Base-by-base conservation (phyloP, 2,888 invertebrate species). In the Diabrotica balteata region DNA sequence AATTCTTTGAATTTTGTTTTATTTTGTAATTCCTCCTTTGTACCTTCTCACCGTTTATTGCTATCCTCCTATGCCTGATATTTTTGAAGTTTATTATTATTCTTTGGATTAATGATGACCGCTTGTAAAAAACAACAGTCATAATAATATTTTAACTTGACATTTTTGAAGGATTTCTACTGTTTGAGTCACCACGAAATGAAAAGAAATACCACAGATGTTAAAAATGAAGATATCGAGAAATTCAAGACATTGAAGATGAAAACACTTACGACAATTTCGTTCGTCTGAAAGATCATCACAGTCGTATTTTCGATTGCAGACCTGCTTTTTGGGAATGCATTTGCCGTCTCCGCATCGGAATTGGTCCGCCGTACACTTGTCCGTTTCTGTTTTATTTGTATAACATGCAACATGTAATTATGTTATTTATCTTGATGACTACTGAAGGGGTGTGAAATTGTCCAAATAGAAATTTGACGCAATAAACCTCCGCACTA, bases 351-450 rank as follows among this genome's bases (percentile, higher is more conserved):
- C 80, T 72, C 80, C 84, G 86, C 93, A 93, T 76, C 87, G 87
- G 86, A 92, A 93, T 84, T 93, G 87, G 73, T 88, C 87, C 70
- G 87, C 86, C 79, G 84, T 86, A 85, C 92, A 92, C 59, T 57
- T 63, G 17, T 60, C 69, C 68, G 67, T 17, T 17, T 17, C 62
- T 63, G 51, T 69, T 57, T 63, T 66, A 32, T 57, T 51, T 68
- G 58, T 51, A 59, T 65, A n/a, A 69, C 69, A 72, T 69, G 68
- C 69, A 72, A 72, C 68, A 72, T 72, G 53, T 66, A 69, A 63
- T 63, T 47, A 57, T 57, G 63, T 67, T 54, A 60, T 63, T 42
- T 43, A 9, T 54, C 11, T 7, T 22, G 17, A 32, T 32, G 32
- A 32, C 32, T 32, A 5, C 32, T 32, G 3, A 32, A 32, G 32